Percentiles rank a stretch among this genome's conserved stretches.
Evolutionary conservation across 2,797 vertebrate species (phyloP).

Genomic region (Garrulus glandarius): DNA sequence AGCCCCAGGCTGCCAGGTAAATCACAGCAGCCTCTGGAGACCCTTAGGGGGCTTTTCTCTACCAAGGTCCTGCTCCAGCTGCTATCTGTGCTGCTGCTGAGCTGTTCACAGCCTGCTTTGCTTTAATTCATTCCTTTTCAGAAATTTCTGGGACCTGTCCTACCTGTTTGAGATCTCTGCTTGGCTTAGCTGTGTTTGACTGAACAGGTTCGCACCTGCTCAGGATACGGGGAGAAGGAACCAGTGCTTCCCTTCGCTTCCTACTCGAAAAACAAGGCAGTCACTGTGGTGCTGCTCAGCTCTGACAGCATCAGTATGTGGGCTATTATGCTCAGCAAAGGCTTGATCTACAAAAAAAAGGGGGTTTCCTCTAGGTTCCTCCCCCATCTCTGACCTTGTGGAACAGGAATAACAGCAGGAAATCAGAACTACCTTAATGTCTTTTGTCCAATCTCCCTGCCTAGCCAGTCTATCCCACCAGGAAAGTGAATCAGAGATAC

Average conservation of each 20-base stretch:
- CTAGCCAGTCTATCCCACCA: neutral
- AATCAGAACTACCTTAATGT: neutral
- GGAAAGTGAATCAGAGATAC: neutral
- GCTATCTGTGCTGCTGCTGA: neutral
- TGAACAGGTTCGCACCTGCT: neutral
- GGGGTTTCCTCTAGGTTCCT: neutral
- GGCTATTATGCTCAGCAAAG: neutral
- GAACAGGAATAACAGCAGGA: neutral
- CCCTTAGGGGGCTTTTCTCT: neutral
- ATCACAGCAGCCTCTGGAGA: neutral
- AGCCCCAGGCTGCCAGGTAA: neutral
- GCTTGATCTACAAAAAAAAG: neutral
- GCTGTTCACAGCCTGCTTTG: neutral
- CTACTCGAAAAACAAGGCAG: neutral
- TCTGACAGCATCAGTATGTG: neutral
- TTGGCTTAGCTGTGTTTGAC: neutral
- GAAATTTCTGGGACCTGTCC: neutral
- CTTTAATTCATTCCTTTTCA: neutral
- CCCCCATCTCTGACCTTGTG: neutral
- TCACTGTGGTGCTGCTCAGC: neutral
- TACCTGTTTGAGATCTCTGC: neutral
- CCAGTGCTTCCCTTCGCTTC: neutral
- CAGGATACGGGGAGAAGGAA: neutral
- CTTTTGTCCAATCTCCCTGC: neutral
- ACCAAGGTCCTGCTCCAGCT: neutral